Base-by-base conservation (phyloP, 1,140 invertebrate species). In the Sesamia nonagrioides region DNA sequence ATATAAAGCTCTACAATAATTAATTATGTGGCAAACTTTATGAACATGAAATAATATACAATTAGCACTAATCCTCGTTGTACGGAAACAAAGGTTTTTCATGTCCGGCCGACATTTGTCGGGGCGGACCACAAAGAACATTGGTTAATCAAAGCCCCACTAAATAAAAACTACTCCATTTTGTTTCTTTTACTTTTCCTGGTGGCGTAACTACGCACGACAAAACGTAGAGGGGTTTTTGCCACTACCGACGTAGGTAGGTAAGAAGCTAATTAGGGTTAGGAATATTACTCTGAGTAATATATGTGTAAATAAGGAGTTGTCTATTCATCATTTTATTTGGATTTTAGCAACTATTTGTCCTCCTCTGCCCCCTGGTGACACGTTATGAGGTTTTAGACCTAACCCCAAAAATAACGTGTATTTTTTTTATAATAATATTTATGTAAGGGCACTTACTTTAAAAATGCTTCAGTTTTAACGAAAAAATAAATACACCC, bases 1-100 rank as follows among this genome's bases (percentile, higher is more conserved):
- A 68, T 33, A 33, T 50, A 63, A 48, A 33, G 61, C 37, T 11
- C 13, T 50, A 50, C 1, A 69, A 33, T n/a, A 69, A 69, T 50
- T 11, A 50, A 48, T 69, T 69, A 48, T 13, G 9, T 18, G 17
- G 13, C 40, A 33, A 48, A 50, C 40, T n/a, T 33, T 69, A 48
- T 50, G 21, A 69, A 69, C 42, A 27, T 69, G 13, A 69, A 69
- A 50, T 69, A 69, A 69, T 69, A 69, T 69, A 69, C 66, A 69
- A 69, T 69, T 69, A 69, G 42, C 40, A 13, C 9, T 42, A 27
- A 69, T 69, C 21, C 48, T 37, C 48, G 33, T 54, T 35, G 48
- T 71, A 71, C 48, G 68, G 68, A 71, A 71, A 71, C 40, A 71
- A 71, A 54, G 50, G 68, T 52, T 71, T 71, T 71, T 71, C 68